Conservation (phyloP, 2,888 invertebrate genomes). For the Atherix ibis region DNA sequence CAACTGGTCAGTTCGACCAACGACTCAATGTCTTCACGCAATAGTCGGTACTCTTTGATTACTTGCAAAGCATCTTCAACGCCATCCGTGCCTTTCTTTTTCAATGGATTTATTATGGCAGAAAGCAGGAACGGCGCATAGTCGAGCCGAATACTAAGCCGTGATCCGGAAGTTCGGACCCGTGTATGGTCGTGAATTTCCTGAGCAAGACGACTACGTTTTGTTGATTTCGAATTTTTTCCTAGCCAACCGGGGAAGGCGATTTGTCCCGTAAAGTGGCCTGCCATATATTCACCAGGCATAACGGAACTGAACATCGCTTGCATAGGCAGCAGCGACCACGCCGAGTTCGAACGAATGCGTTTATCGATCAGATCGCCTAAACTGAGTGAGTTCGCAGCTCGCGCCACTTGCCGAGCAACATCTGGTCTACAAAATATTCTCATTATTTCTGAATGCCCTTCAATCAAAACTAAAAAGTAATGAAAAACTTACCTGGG, state of each 20-base stretch:
- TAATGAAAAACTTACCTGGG: slow-evolving; percentile 39
- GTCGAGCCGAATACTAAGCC: slow-evolving; percentile 70
- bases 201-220: slow-evolving; percentile 65
- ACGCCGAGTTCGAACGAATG: slow-evolving; percentile 65
- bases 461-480: background rate
- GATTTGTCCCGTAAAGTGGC: slow-evolving; percentile 60
- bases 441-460: slow-evolving; percentile 22
- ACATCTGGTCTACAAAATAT: slow-evolving; percentile 31
- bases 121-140: slow-evolving; percentile 68
- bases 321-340: slow-evolving; percentile 75
- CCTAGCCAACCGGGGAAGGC: slow-evolving; percentile 95
- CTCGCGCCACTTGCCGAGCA: slow-evolving; percentile 52
- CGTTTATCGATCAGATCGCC: slow-evolving; percentile 73
- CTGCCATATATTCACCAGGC: slow-evolving; percentile 74
- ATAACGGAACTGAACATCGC: slow-evolving; percentile 83
- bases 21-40: slow-evolving; percentile 84
- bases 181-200: slow-evolving; percentile 78
- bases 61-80: slow-evolving; percentile 52
- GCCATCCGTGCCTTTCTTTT: slow-evolving; percentile 52
- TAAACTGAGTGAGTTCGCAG: slow-evolving; percentile 72
- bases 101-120: slow-evolving; percentile 60
- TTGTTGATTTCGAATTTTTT: slow-evolving; percentile 73
- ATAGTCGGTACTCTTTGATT: slow-evolving; percentile 69
- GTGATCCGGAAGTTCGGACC: slow-evolving; percentile 64
- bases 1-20: slow-evolving; percentile 73